Evolutionary conservation across 2,888 invertebrate genomes (phyloP), one percentile per base, ranked within the genome.

Genomic region (Trichopria drosophilae): DNA sequence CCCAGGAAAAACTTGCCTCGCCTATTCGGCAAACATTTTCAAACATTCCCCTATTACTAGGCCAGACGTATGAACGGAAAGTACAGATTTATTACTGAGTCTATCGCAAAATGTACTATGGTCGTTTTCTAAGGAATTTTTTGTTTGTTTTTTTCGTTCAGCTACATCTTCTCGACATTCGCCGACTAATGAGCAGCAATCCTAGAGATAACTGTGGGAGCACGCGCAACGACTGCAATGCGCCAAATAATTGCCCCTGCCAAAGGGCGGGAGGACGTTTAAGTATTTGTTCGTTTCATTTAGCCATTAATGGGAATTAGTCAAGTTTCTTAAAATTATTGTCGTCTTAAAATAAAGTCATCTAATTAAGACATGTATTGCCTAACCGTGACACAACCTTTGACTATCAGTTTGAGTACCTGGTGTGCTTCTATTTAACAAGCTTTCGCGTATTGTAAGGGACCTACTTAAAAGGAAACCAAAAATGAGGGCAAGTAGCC

Each of bases 401-500:
- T 55, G 57, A 61, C 62, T 65, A 69, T 67, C 70, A 63, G 63
- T 64, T n/a, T n/a, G n/a, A n/a, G n/a, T n/a, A n/a, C 63, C 67
- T 67, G 74, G 74, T 69, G 66, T 68, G 62, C 72, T 74, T 69
- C 57, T 69, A 67, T 64, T 70, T 73, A 75, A 75, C 75, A 74
- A 75, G 74, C 73, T 69, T 75, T 71, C 67, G 64, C 66, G 66
- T 72, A 72, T 72, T 71, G 72, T 68, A 67, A 65, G 65, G 62
- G 62, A 64, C 68, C 69, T 73, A 68, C 68, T 74, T 73, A 74
- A 75, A 74, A 73, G 72, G 71, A 74, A 74, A 72, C 72, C 71
- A 73, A 75, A 75, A 75, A 75, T 71, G 69, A 60, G 74, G 69
- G 71, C 74, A 74, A 75, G 75, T 71, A 66, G 66, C 60, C 63